phyloP scores from a whole-genome alignment of 1,140 invertebrate genomes.

The Drosophila nebulosa region DNA sequence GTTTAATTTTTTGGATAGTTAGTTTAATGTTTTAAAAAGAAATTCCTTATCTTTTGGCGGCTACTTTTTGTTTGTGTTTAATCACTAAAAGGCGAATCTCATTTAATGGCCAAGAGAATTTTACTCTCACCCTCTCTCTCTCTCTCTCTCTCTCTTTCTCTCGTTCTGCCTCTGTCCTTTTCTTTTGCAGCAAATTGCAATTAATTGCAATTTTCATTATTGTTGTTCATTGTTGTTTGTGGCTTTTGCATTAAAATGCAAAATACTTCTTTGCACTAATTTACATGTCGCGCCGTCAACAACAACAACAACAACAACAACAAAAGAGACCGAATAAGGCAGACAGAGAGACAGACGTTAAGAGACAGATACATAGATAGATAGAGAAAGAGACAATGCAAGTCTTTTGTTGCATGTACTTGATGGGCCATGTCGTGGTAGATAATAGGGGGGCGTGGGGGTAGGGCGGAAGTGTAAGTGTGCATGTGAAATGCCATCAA shows the following conservation, averaged over 20 bases:
- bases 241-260: slow-evolving; percentile 63
- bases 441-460: background rate
- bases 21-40: background rate
- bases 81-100: background rate
- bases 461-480: slow-evolving; percentile 44
- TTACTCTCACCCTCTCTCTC: background rate
- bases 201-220: slow-evolving; percentile 57
- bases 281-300: slow-evolving; percentile 63
- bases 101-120: background rate
- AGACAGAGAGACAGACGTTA: background rate
- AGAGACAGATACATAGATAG: background rate
- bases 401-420: slow-evolving; percentile 45
- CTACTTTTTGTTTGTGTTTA: background rate
- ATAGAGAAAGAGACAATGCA: slow-evolving; percentile 52
- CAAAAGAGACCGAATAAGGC: background rate
- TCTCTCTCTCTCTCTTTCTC: slow-evolving; percentile 10
- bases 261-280: slow-evolving; percentile 64
- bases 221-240: slow-evolving; percentile 22
- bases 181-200: slow-evolving; percentile 65
- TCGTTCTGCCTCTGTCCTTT: background rate
- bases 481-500: slow-evolving; percentile 68
- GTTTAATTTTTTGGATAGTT: background rate
- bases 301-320: background rate
- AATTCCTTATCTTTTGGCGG: background rate
- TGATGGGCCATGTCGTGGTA: background rate